Evolutionary conservation across 2,113 vertebrate species (phyloP), one percentile per base, ranked within the genome.

Genomic region (Lutjanus erythropterus): DNA sequence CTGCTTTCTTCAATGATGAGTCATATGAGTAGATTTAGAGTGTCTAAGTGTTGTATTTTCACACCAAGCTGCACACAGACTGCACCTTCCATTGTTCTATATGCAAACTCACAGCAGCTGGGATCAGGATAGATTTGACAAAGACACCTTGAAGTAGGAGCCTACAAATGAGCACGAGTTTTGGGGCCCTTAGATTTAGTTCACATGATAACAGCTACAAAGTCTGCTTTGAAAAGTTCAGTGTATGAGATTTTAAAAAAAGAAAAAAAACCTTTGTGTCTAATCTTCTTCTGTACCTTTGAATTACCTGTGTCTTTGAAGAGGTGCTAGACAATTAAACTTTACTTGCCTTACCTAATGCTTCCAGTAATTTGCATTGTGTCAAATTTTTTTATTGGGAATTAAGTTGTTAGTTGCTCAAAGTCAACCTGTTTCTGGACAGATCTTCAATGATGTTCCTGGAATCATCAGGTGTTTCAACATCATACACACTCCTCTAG

Each of bases 21-120:
- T 81, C 75, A 59, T 75, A 62, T 25, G 61, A 83, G 86, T 27
- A 68, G 60, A 82, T 75, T 72, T 77, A 0, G 49, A 80, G 58
- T 0, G 11, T 64, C 53, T 59, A 35, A 62, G 72, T 46, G 49
- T 65, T 56, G 58, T 52, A 27, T 65, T 74, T 64, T 64, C 74
- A 74, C 73, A 25, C 72, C 41, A 0, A 83, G 65, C 56, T 65
- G 55, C 67, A 46, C 67, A 56, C 37, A 56, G 25, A 55, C 10
- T 5, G 2, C 1, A 6, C 3, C 74, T 39, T 49, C 19, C 16
- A 9, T 25, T 14, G 6, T 21, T 61, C 31, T 59, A 12, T 19
- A 29, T 31, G 37, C 35, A 46, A 29, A 47, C 29, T 8, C 2
- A 5, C 2, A 44, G 37, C 19, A 9, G 39, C 47, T 15, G 33